phyloP scores from a whole-genome alignment of 2,113 vertebrate genomes.

The Python bivittatus region DNA sequence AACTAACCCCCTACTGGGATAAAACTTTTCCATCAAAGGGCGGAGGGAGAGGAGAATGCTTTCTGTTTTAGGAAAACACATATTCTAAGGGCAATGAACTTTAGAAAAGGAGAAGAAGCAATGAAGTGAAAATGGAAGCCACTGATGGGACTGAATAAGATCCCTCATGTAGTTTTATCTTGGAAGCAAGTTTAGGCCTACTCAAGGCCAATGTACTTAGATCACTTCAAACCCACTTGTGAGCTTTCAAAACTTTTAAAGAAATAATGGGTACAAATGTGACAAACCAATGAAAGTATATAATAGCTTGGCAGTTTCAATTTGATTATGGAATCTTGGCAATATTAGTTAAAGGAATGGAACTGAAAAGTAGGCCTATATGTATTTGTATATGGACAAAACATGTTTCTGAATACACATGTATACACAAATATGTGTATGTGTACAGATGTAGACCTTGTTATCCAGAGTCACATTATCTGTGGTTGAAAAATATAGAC shows the following conservation, averaged over 20 bases:
- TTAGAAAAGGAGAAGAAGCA: neutral
- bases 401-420: no score
- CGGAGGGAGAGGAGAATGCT: fast-evolving
- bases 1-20: neutral
- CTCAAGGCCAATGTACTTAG: neutral
- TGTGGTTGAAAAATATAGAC: neutral
- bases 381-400: no score
- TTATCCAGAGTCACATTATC: no score
- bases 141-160: neutral
- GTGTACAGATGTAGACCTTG: neutral
- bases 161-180: neutral
- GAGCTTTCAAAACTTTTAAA: neutral
- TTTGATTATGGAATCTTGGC: neutral
- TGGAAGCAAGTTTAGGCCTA: neutral
- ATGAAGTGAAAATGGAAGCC: neutral
- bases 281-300: neutral
- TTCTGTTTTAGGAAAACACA: neutral
- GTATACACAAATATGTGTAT: neutral
- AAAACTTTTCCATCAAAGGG: slow-evolving; percentile 14
- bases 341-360: neutral
- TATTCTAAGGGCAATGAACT: slow-evolving; percentile 9
- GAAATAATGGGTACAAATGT: neutral
- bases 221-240: neutral
- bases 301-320: neutral
- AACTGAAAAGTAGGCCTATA: neutral